Percentiles rank a stretch among this genome's conserved stretches.
Conservation (phyloP, 2,888 invertebrate genomes). For the Rhopalosiphum nymphaeae region DNA sequence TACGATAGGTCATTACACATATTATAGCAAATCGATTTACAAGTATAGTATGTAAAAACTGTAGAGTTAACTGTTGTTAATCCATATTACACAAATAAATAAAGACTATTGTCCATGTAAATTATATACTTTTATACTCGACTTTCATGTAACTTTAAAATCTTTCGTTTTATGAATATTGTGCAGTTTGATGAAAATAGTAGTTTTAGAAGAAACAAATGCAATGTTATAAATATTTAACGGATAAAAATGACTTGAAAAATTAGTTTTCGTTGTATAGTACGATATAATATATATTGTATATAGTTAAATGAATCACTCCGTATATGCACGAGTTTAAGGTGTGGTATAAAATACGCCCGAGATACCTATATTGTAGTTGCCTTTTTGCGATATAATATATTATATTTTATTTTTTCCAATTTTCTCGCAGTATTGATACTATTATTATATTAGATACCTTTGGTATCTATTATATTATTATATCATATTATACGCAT, state of each 20-base stretch:
- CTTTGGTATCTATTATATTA: neutral
- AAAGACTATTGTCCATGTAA: neutral
- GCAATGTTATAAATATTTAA: neutral
- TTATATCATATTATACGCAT: neutral
- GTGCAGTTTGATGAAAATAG: neutral
- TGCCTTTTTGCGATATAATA: neutral
- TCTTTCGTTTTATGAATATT: neutral
- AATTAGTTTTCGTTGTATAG: neutral
- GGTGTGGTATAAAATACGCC: neutral
- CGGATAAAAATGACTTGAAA: neutral
- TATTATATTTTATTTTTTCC: neutral
- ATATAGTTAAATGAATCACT: neutral
- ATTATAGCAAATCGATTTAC: neutral
- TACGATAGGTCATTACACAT: accelerated
- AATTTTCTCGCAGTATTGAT: neutral
- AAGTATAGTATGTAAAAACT: neutral
- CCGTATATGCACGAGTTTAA: neutral
- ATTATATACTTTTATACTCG: neutral
- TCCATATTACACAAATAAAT: neutral
- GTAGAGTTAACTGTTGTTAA: neutral
- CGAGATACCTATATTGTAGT: neutral
- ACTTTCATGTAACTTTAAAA: neutral
- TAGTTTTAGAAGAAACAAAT: neutral
- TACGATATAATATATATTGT: no score
- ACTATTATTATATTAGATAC: neutral